phyloP scores from a whole-genome alignment of 2,113 vertebrate species.

The Thamnophis sirtalis region DNA sequence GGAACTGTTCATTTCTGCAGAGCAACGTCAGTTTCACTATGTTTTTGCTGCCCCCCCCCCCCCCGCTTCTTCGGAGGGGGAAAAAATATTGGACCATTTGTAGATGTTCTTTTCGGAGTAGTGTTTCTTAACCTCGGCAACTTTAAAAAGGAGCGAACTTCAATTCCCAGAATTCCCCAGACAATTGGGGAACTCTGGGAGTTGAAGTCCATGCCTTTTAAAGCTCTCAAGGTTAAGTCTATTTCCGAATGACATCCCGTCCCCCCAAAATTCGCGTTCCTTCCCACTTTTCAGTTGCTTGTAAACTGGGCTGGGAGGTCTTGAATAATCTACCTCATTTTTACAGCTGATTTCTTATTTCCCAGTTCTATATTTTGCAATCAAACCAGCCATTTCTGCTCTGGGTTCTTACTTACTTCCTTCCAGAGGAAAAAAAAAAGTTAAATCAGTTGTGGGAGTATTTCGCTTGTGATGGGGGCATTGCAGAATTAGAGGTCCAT shows the following conservation, averaged over 20 bases:
- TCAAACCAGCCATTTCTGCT: background rate
- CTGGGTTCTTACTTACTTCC: background rate
- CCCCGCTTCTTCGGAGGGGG: background rate
- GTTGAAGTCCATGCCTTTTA: background rate
- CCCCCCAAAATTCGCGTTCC: background rate
- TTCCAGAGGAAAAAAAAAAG: background rate
- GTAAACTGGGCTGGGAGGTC: background rate
- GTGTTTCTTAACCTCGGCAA: background rate
- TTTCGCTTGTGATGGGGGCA: background rate
- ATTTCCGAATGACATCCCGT: background rate
- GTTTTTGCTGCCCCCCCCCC: background rate
- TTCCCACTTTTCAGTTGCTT: background rate
- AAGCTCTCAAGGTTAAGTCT: background rate
- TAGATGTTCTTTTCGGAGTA: background rate
- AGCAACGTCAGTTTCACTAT: background rate
- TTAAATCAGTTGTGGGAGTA: background rate
- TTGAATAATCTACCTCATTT: conserved; percentile 23
- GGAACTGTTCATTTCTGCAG: background rate
- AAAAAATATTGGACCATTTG: background rate
- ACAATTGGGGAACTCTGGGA: background rate
- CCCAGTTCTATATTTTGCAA: background rate
- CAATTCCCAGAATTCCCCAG: background rate
- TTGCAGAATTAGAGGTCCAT: too few species aligned
- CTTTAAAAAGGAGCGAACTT: background rate
- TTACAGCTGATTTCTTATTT: background rate